These are phyloP conservation scores for Clinocottus analis DNA, from an alignment of 2,113 vertebrate species.

Conservation along the genomic window DNA sequence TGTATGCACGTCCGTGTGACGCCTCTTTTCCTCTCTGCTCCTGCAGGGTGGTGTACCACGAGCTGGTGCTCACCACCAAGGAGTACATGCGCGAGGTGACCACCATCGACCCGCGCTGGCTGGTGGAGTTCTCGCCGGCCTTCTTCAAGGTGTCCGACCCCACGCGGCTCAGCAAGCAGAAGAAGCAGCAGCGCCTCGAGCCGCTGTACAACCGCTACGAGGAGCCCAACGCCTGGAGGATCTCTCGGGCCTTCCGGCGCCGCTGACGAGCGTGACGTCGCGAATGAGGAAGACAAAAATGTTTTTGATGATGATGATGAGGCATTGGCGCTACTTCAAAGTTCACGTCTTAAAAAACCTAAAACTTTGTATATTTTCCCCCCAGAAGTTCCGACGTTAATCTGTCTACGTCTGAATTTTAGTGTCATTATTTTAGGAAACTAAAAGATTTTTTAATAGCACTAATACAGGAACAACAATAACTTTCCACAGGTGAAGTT, in stretches of 20 bases:
- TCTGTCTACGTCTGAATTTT: background rate
- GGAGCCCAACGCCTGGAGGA: constrained; percentile 98
- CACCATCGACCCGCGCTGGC: constrained; percentile 97
- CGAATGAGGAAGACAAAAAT: no score
- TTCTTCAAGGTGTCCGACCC: constrained; percentile 99
- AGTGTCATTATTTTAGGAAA: constrained; percentile 6
- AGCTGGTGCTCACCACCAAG: constrained; percentile 97
- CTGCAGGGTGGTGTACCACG: constrained; percentile 96
- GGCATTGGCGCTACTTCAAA: background rate
- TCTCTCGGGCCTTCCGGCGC: constrained; percentile 93
- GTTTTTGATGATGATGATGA: background rate
- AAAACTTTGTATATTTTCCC: background rate
- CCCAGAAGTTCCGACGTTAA: background rate
- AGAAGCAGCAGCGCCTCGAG: constrained; percentile 96
- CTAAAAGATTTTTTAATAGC: constrained; percentile 3
- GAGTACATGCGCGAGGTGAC: constrained; percentile 99
- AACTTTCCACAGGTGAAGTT: background rate
- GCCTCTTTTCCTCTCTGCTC: background rate
- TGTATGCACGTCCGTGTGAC: no score
- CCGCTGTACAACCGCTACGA: constrained; percentile 98
- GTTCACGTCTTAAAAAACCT: background rate
- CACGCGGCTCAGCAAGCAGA: constrained; percentile 98
- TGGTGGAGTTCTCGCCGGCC: constrained; percentile 96
- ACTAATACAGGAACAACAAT: background rate
- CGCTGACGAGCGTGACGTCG: constrained; percentile 72